phyloP scores from a whole-genome alignment of 2,888 invertebrate species.

The Phoronis australis region DNA sequence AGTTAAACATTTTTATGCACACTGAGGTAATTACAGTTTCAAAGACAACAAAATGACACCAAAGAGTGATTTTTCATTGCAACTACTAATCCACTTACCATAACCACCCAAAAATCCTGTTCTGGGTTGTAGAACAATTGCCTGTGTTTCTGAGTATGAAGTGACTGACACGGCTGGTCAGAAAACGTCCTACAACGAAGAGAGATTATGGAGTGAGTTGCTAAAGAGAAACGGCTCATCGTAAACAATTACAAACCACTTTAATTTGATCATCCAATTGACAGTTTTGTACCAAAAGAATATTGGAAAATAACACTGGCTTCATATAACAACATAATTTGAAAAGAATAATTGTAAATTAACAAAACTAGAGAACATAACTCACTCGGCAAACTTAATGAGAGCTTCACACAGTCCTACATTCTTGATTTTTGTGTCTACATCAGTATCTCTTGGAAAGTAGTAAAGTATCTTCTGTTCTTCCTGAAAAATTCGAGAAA shows the following conservation, averaged over 20 bases:
- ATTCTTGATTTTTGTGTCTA: conserved; percentile 79
- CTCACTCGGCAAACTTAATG: conserved; percentile 88
- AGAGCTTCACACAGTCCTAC: conserved; percentile 94
- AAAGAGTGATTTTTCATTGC: too few species aligned
- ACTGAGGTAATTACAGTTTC: too few species aligned
- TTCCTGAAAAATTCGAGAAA: conserved; percentile 64
- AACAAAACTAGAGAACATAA: conserved; percentile 4
- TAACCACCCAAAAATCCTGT: conserved; percentile 80
- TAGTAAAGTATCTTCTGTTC: conserved; percentile 83
- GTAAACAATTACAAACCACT: conserved; percentile 1
- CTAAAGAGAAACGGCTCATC: too few species aligned
- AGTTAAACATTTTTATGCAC: too few species aligned
- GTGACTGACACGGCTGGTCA: conserved; percentile 71
- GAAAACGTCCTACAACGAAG: conserved; percentile 69
- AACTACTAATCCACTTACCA: conserved; percentile 69
- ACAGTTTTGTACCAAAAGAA: too few species aligned
- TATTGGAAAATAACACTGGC: conserved; percentile 2
- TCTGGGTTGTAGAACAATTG: conserved; percentile 86
- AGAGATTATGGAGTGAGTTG: too few species aligned
- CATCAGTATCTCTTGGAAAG: conserved; percentile 70
- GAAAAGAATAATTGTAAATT: not conserved
- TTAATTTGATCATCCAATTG: too few species aligned
- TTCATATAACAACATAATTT: not conserved
- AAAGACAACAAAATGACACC: too few species aligned
- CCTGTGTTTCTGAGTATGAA: conserved; percentile 84